phyloP scores from a whole-genome alignment of 2,888 invertebrate species.

The Gymnosoma rotundatum region DNA sequence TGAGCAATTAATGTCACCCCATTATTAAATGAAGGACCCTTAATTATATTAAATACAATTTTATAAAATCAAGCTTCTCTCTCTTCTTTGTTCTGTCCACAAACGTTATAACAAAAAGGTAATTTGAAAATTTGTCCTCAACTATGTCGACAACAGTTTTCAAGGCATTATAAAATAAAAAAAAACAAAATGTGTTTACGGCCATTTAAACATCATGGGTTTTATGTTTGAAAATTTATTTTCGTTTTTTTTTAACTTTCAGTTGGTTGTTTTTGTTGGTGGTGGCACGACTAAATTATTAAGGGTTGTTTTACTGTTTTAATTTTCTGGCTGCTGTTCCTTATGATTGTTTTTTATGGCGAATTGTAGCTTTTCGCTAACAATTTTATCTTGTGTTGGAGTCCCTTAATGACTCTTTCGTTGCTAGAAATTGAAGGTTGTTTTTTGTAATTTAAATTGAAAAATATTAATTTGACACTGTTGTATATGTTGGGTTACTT shows the following conservation, averaged over 20 bases:
- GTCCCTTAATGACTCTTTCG: slow-evolving; percentile 79
- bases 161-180: slow-evolving; percentile 71
- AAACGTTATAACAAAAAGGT: slow-evolving; percentile 35
- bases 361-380: slow-evolving; percentile 36
- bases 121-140: slow-evolving; percentile 61
- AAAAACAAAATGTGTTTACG: slow-evolving; percentile 72
- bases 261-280: slow-evolving; percentile 3
- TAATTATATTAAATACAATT: slow-evolving; percentile 82
- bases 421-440: slow-evolving; percentile 69
- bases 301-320: slow-evolving; percentile 64
- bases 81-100: not conserved
- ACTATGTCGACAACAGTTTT: slow-evolving; percentile 65
- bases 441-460: slow-evolving; percentile 50
- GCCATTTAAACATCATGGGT: slow-evolving; percentile 61
- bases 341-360: not conserved
- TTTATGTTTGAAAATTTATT: slow-evolving; percentile 31
- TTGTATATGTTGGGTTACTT: slow-evolving; percentile 49
- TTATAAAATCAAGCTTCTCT: slow-evolving; percentile 72
- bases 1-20: slow-evolving; percentile 83
- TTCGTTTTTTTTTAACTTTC: not conserved
- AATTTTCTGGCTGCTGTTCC: slow-evolving; percentile 13
- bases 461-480: slow-evolving; percentile 76
- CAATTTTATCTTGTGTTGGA: slow-evolving; percentile 41
- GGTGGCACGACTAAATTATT: slow-evolving; percentile 56
- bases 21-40: slow-evolving; percentile 82